Conservation (phyloP, 2,797 vertebrate species). For the Rhincodon typus region DNA sequence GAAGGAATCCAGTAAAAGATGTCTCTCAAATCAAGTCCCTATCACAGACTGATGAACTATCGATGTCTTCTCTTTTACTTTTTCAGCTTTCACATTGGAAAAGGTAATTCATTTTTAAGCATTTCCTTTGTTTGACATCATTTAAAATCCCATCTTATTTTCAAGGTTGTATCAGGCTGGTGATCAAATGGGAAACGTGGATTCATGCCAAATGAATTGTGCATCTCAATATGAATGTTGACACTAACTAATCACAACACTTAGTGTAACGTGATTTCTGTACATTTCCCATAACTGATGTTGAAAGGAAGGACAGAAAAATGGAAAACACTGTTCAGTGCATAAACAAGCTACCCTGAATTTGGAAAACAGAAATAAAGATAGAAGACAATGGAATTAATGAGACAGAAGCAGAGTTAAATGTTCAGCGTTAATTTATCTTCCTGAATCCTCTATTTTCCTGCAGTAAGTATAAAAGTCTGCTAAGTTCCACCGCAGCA, state of each 20-base stretch:
- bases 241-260: not conserved
- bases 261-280: too few species aligned
- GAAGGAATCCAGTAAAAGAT: not conserved
- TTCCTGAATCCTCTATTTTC: too few species aligned
- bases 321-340: too few species aligned
- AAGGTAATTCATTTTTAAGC: not conserved
- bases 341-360: too few species aligned
- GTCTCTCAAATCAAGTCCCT: not conserved
- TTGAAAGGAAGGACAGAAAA: too few species aligned
- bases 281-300: too few species aligned
- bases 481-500: too few species aligned
- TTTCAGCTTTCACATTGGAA: not conserved
- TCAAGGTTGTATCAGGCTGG: not conserved
- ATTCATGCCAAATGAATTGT: not conserved
- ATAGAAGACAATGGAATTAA: too few species aligned
- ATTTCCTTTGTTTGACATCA: not conserved
- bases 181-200: not conserved
- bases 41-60: not conserved
- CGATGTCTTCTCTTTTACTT: not conserved
- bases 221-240: not conserved
- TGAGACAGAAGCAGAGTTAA: too few species aligned
- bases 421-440: too few species aligned
- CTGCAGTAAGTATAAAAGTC: too few species aligned
- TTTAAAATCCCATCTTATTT: not conserved
- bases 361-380: too few species aligned